These are phyloP conservation scores for Clusia tigrina DNA, from an alignment of 2,888 invertebrate species.

Conservation along the genomic window DNA sequence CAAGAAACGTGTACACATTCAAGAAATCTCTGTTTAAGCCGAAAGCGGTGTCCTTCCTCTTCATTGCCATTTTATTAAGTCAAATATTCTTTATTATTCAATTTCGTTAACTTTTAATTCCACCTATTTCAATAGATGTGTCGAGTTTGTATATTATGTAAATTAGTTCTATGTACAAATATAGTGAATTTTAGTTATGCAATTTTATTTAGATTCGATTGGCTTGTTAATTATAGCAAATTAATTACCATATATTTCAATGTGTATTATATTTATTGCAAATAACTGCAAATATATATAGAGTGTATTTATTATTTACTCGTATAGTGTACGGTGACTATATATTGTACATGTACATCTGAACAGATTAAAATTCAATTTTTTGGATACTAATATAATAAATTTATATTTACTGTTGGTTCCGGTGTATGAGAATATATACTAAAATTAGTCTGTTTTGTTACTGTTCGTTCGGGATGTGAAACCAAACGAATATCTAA, in stretches of 20 bases:
- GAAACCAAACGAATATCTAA: no score
- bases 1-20: constrained; percentile 91
- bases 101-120: neutral
- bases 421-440: neutral
- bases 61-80: constrained; percentile 26
- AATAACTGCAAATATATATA: constrained; percentile 12
- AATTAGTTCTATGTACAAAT: constrained; percentile 39
- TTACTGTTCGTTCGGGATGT: no score
- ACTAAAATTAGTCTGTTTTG: neutral
- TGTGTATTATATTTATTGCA: constrained; percentile 6
- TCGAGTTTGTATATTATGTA: constrained; percentile 52
- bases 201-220: constrained; percentile 10
- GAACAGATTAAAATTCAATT: constrained; percentile 35
- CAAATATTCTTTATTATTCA: constrained; percentile 18
- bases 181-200: constrained; percentile 18
- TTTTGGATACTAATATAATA: constrained; percentile 38
- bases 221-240: constrained; percentile 21
- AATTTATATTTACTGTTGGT: constrained; percentile 38
- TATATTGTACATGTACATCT: constrained; percentile 28
- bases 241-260: constrained; percentile 8
- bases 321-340: constrained; percentile 17
- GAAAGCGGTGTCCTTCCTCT: constrained; percentile 18
- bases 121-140: neutral
- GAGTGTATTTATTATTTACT: constrained; percentile 6
- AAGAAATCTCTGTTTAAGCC: constrained; percentile 84